Evolutionary conservation across 2,888 invertebrate species (phyloP).

Genomic region (Strigamia transsilvanica): DNA sequence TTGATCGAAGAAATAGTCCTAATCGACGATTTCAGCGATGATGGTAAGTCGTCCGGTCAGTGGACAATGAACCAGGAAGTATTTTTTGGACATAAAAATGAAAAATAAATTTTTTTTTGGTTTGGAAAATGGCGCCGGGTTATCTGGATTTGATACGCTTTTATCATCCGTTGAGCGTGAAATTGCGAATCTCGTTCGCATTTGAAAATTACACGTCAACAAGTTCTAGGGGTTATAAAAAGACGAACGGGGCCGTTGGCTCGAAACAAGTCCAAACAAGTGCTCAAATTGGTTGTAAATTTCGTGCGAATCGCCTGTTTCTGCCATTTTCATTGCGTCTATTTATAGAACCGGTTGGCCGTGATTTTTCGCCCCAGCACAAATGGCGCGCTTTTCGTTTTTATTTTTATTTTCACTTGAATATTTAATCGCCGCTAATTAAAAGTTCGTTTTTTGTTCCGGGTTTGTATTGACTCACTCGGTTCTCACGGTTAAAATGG

Average conservation of each 20-base stretch:
- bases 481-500: no score
- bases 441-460: no score
- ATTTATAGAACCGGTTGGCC: no score
- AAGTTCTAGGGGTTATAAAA: neutral
- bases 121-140: neutral
- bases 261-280: no score
- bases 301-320: no score
- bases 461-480: no score
- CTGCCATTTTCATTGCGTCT: no score
- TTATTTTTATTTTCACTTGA: no score
- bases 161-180: neutral
- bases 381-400: no score
- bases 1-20: constrained; percentile 85
- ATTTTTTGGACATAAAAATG: neutral
- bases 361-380: no score
- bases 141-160: neutral
- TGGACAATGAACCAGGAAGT: neutral
- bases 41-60: constrained; percentile 78
- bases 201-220: neutral
- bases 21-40: constrained; percentile 78
- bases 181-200: neutral
- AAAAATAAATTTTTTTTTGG: neutral
- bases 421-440: no score
- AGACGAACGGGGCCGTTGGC: neutral
- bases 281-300: no score